phyloP scores from a whole-genome alignment of 2,113 vertebrate species.

The Ranitomeya imitator region DNA sequence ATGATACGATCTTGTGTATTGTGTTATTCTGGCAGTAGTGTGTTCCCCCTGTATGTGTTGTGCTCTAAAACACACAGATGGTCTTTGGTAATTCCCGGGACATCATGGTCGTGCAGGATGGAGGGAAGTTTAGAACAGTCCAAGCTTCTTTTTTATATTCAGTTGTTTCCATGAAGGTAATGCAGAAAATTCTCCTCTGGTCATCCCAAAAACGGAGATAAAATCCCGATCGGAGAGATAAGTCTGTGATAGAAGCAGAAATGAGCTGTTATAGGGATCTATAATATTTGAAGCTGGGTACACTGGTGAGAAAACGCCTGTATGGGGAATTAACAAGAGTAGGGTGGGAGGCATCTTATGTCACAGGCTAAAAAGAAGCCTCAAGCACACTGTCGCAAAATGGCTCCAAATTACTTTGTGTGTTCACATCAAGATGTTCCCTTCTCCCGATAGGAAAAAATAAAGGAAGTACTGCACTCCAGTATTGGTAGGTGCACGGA shows the following conservation, averaged over 20 bases:
- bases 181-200: conserved; percentile 72
- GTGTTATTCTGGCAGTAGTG: background rate
- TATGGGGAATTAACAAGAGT: too few species aligned
- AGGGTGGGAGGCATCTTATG: too few species aligned
- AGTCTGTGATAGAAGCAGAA: conserved; percentile 67
- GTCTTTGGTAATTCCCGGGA: conserved; percentile 30
- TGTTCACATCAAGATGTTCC: too few species aligned
- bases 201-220: conserved; percentile 73
- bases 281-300: too few species aligned
- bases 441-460: too few species aligned
- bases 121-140: conserved; percentile 75
- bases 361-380: too few species aligned
- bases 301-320: too few species aligned
- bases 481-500: too few species aligned
- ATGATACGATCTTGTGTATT: background rate
- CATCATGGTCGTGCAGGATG: background rate
- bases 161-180: conserved; percentile 84
- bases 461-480: too few species aligned
- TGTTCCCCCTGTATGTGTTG: background rate
- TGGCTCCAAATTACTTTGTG: too few species aligned
- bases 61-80: background rate
- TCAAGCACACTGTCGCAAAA: too few species aligned
- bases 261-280: background rate
- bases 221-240: conserved; percentile 83
- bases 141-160: conserved; percentile 80